Evolutionary conservation across 2,797 vertebrate species (phyloP), one percentile per base, ranked within the genome.

Genomic region (Muscicapa striata): DNA sequence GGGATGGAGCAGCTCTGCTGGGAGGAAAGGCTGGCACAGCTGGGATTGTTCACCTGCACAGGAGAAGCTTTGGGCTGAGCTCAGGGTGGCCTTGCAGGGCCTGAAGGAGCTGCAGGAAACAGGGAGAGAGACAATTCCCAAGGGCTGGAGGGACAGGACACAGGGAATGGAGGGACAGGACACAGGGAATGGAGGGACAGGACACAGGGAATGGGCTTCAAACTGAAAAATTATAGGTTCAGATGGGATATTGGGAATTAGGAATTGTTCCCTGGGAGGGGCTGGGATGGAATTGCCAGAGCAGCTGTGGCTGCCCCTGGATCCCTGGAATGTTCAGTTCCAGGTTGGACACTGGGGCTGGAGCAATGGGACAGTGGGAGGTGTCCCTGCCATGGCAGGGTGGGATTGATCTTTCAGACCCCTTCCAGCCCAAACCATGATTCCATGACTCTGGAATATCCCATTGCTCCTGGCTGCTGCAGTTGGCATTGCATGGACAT

Each of bases 401-500:
- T 10, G 6, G 10, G 30, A 3, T 10, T 18, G 34, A 10, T 1
- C 12, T 63, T 32, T 32, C 4, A 49, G 4, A 12, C 32, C 32
- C 36, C 1, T 72, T 45, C 19, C 51, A 72, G 3, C 38, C 19
- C 59, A n/a, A 57, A 27, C 13, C 51, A 26, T 11, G 15, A 51
- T 19, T 30, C 59, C 67, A 66, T 6, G 23, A 3, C 18, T 63
- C 57, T 57, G 6, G 36, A 57, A 43, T 11, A 64, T 34, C 57
- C 52, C 18, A 12, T 0, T 55, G 45, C 11, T 77, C 2, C 12
- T 63, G 67, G 59, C 55, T 63, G 29, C 55, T 54, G 66, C 55
- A 59, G n/a, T 22, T 20, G 55, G 11, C 8, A 30, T 5, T 8
- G 24, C 12, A 38, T 0, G 6, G 27, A 62, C 41, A 62, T 1